phyloP scores from a whole-genome alignment of 2,797 vertebrate genomes.

The Vespertilio murinus region DNA sequence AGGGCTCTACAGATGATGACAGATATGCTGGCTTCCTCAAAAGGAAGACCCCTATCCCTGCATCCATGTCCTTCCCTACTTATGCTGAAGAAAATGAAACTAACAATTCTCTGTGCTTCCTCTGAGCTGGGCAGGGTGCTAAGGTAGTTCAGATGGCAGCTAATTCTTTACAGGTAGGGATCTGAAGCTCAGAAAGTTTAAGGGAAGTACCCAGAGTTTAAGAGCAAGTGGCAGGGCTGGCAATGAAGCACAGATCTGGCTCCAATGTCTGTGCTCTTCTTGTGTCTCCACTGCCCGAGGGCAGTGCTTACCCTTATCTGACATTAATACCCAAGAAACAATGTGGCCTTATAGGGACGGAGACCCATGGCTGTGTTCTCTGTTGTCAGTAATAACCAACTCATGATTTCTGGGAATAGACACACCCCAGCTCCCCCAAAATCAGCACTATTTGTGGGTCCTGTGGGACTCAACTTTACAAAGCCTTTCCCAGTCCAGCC shows the following conservation, averaged over 20 bases:
- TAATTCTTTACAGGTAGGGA: neutral
- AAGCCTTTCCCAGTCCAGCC: slow-evolving; percentile 58
- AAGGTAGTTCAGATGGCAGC: neutral
- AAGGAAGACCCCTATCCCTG: neutral
- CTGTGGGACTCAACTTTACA: neutral
- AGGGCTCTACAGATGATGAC: neutral
- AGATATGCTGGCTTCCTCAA: neutral
- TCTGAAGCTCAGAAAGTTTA: neutral
- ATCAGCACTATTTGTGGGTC: neutral
- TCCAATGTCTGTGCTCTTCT: neutral
- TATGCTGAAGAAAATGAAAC: neutral
- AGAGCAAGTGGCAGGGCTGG: neutral
- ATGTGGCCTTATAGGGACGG: neutral
- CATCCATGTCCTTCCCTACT: neutral
- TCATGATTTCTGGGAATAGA: neutral
- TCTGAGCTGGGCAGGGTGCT: neutral
- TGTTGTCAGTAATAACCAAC: neutral
- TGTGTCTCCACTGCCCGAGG: neutral
- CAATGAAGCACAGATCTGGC: neutral
- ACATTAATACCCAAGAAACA: neutral
- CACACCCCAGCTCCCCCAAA: neutral
- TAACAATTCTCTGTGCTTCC: neutral
- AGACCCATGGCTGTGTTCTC: neutral
- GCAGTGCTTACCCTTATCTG: neutral
- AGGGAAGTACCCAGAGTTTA: neutral